Evolutionary conservation across 2,113 vertebrate genomes (phyloP), one percentile per base, ranked within the genome.

Genomic region (Actenoides lindsayi): DNA sequence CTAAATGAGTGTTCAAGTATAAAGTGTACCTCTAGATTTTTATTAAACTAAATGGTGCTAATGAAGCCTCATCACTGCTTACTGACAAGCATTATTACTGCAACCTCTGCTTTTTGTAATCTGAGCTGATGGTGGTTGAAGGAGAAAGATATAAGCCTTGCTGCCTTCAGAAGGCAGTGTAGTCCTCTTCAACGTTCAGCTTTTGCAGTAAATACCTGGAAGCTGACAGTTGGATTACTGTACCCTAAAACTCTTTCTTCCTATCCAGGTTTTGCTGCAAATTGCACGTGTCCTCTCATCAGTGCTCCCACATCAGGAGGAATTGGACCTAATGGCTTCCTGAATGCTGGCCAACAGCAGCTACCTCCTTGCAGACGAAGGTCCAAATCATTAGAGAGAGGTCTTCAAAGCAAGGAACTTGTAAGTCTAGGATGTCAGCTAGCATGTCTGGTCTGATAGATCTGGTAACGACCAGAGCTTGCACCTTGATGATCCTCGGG

Each of bases 41-140:
- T 64, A 93, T 92, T 93, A 87, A 94, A 62, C 33, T 84, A 53
- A 88, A 37, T 81, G 64, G 56, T 93, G 73, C 83, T 93, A 90
- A 87, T 87, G 80, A 95, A 90, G 41, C 44, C 69, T 89, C 48
- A 60, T 87, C 51, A 64, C 21, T 89, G 44, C 35, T 59, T 92
- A 48, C 83, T 93, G 90, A 94, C 86, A 91, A 53, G 53, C 31
- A 10, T 68, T 76, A 81, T 95, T 88, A 56, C 56, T 71, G 53
- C 81, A 64, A 82, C 44, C 8, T 90, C 73, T 70, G 27, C 14
- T 67, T 88, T 85, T 83, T 86, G 46, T 90, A 42, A 80, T 86
- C 60, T 78, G 65, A 51, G 39, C 30, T 65, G 44, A 48, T 71
- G 56, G n/a, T 14, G 13, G 5, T 41, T 54, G 56, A 78, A 28